phyloP scores from a whole-genome alignment of 2,797 vertebrate genomes.

The Chrosomus eos region DNA sequence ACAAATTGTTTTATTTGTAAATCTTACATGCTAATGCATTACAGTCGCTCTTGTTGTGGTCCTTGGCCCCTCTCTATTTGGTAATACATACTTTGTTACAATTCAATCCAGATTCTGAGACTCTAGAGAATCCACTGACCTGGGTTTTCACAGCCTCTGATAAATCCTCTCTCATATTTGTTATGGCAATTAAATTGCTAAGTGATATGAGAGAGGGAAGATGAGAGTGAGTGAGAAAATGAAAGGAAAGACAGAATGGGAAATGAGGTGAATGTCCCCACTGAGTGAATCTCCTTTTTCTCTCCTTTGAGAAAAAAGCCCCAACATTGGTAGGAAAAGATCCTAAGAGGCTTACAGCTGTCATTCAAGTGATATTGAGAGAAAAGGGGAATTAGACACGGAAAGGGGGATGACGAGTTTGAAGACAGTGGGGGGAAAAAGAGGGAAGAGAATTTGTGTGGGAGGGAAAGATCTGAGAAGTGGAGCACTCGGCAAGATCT shows the following conservation, averaged over 20 bases:
- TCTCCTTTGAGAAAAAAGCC: conserved; percentile 24
- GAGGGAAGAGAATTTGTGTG: conserved; percentile 3
- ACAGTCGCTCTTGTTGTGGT: background rate
- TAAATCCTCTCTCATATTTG: conserved; percentile 32
- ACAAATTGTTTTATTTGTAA: background rate
- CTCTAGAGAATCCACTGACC: background rate
- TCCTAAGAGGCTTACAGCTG: conserved; percentile 54
- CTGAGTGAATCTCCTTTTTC: conserved; percentile 41
- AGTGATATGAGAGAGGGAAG: conserved; percentile 7
- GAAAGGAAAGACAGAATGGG: conserved; percentile 36
- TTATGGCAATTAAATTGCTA: conserved; percentile 40
- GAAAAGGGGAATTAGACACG: conserved; percentile 32
- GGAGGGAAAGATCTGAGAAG: background rate
- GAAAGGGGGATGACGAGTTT: background rate
- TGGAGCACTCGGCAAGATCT: background rate
- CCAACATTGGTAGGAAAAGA: conserved; percentile 36
- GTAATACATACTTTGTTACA: background rate
- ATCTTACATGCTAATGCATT: background rate
- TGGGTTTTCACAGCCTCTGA: conserved; percentile 1
- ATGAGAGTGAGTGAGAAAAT: background rate
- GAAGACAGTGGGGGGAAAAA: background rate
- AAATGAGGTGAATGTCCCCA: conserved; percentile 39
- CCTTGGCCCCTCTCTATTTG: background rate
- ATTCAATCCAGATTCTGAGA: background rate
- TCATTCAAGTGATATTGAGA: conserved; percentile 46